These are phyloP conservation scores for Brachionus asplanchnoidis DNA, from an alignment of 1,140 invertebrate species.

Conservation along the genomic window DNA sequence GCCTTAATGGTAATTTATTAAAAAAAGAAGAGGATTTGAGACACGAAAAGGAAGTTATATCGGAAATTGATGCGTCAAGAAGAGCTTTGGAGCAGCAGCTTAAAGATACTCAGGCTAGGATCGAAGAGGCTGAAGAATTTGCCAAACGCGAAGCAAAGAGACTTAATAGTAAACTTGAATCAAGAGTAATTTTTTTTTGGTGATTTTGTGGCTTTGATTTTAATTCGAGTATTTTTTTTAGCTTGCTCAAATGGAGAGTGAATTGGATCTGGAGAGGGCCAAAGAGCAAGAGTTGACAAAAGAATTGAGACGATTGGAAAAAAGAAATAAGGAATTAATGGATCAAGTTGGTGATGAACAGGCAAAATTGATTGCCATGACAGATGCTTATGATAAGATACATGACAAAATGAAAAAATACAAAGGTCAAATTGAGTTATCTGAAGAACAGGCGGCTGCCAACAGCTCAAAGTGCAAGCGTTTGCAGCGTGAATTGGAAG, in stretches of 20 bases:
- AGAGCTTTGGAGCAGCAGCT: slow-evolving; percentile 32
- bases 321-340: slow-evolving; percentile 30
- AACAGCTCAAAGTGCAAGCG: slow-evolving; percentile 25
- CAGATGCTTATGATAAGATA: slow-evolving; percentile 32
- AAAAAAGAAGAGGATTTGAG: slow-evolving; percentile 35
- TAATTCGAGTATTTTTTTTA: not conserved
- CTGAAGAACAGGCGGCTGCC: slow-evolving; percentile 34
- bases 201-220: not conserved
- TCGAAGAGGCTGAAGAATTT: slow-evolving; percentile 42
- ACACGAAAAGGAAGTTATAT: slow-evolving; percentile 26
- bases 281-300: slow-evolving; percentile 36
- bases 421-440: slow-evolving; percentile 41
- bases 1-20: not conserved
- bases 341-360: slow-evolving; percentile 41
- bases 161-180: slow-evolving; percentile 19
- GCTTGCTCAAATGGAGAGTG: slow-evolving; percentile 24
- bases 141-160: slow-evolving; percentile 37
- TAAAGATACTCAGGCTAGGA: not conserved
- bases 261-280: slow-evolving; percentile 29
- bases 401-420: slow-evolving; percentile 39
- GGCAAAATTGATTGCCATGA: slow-evolving; percentile 30
- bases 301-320: slow-evolving; percentile 37
- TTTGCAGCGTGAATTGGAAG: slow-evolving; percentile 33
- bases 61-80: not conserved
- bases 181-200: slow-evolving; percentile 21